A percentile compares a stretch with the other conserved stretches of the same genome.
phyloP scores from a whole-genome alignment of 2,113 vertebrate species.

The Aix galericulata region DNA sequence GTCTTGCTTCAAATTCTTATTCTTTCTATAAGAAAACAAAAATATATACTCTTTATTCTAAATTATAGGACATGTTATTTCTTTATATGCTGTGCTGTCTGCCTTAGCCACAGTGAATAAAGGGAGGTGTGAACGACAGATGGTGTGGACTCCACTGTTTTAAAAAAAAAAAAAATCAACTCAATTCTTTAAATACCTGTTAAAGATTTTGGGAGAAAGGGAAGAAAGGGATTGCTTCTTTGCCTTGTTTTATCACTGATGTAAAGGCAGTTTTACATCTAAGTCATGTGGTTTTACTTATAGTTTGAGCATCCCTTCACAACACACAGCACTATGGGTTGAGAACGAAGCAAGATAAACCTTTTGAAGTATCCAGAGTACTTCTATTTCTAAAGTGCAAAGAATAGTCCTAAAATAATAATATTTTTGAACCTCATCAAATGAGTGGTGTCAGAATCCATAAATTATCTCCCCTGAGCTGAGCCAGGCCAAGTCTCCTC shows the following conservation, averaged over 20 bases:
- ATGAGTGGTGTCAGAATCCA: background rate
- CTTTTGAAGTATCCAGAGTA: background rate
- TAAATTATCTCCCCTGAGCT: background rate
- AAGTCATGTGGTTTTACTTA: background rate
- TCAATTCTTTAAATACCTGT: background rate
- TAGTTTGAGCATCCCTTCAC: background rate
- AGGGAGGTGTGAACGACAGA: background rate
- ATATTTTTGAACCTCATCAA: background rate
- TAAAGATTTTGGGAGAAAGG: background rate
- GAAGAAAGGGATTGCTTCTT: rapidly evolving
- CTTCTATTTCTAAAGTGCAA: background rate
- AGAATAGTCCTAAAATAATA: background rate
- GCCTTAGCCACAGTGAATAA: background rate
- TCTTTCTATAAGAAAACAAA: background rate
- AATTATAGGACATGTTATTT: background rate
- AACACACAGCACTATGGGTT: background rate
- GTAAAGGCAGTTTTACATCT: background rate
- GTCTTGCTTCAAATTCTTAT: background rate
- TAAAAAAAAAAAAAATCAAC: background rate
- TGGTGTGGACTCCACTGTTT: background rate
- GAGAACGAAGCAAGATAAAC: background rate
- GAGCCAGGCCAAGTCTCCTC: background rate
- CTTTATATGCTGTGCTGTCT: background rate
- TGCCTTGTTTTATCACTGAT: background rate
- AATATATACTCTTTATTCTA: background rate